These are phyloP conservation scores for Cepaea hortensis DNA, from an alignment of 2,888 invertebrate genomes.

Conservation along the genomic window DNA sequence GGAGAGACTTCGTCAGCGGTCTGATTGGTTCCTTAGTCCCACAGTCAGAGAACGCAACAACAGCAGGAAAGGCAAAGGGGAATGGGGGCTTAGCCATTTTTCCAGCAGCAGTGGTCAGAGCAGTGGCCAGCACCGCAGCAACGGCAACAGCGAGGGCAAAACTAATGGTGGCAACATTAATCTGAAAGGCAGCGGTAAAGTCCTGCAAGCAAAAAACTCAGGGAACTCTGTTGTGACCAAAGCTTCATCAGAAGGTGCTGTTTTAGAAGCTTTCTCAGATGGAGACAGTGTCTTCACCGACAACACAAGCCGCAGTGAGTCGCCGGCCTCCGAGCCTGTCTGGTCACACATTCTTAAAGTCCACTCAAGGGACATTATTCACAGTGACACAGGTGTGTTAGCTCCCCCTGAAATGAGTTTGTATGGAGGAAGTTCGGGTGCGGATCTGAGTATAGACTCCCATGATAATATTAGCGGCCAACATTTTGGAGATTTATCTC, in stretches of 20 bases:
- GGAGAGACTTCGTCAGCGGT: constrained; percentile 95
- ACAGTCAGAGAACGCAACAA: constrained; percentile 76
- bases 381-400: constrained; percentile 68
- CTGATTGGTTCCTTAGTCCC: constrained; percentile 90
- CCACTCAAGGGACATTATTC: constrained; percentile 63
- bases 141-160: constrained; percentile 31
- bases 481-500: constrained; percentile 22
- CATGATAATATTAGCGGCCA: constrained; percentile 45
- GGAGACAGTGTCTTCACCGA: constrained; percentile 70
- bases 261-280: constrained; percentile 67
- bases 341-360: constrained; percentile 60
- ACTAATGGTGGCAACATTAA: constrained; percentile 11
- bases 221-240: constrained; percentile 68
- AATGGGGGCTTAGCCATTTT: constrained; percentile 29
- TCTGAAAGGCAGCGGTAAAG: constrained; percentile 39
- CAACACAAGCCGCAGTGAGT: constrained; percentile 69
- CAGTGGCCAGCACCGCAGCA: constrained; percentile 33
- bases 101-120: constrained; percentile 2
- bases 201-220: constrained; percentile 54
- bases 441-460: constrained; percentile 45
- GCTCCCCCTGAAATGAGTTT: constrained; percentile 56
- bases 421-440: constrained; percentile 31
- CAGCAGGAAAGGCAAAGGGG: constrained; percentile 41
- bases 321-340: constrained; percentile 70
- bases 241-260: constrained; percentile 70